phyloP scores from a whole-genome alignment of 2,113 vertebrate species.

The Xiphias gladius region DNA sequence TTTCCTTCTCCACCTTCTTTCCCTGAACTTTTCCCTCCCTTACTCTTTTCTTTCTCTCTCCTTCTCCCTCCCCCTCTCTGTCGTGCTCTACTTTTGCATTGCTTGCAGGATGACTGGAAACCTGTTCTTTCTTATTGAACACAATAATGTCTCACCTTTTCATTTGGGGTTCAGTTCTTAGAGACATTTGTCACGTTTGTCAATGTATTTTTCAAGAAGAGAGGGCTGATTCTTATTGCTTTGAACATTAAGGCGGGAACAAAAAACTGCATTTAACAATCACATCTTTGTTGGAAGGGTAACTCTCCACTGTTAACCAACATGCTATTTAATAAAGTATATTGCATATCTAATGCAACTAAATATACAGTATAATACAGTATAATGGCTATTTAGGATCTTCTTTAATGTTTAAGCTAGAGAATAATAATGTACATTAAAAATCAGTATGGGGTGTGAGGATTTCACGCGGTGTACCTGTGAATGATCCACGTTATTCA shows the following conservation, averaged over 20 bases:
- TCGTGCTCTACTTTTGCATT: conserved; percentile 49
- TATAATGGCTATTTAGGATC: neutral
- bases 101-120: conserved; percentile 53
- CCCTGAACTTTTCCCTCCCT: conserved; percentile 70
- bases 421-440: neutral
- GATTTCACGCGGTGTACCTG: conserved; percentile 67
- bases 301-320: neutral
- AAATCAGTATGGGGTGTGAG: conserved; percentile 40
- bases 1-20: conserved; percentile 68
- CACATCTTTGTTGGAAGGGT: conserved; percentile 11
- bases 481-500: conserved; percentile 70
- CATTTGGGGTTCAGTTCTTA: neutral
- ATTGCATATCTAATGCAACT: neutral
- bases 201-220: neutral
- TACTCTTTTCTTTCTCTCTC: conserved; percentile 48
- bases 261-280: neutral
- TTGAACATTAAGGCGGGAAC: neutral
- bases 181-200: conserved; percentile 2
- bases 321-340: neutral
- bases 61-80: conserved; percentile 41
- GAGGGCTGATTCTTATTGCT: neutral
- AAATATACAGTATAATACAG: neutral
- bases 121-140: conserved; percentile 39
- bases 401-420: neutral
- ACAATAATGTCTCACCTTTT: conserved; percentile 34